Conservation (phyloP, 1,140 invertebrate species). For the Forficula auricularia region DNA sequence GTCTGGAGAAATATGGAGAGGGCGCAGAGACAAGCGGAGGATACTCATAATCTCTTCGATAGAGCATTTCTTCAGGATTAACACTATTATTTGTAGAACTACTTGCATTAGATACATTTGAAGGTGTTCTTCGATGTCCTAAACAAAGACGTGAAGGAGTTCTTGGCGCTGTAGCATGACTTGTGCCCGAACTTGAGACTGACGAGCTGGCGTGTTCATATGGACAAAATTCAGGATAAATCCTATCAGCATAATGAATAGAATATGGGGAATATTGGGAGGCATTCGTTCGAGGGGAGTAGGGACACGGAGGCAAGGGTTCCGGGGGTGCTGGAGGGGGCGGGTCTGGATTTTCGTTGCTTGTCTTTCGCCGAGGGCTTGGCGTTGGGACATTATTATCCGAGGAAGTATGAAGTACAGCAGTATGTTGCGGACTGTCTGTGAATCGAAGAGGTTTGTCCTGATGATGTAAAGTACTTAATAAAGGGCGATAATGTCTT, state of each 20-base stretch:
- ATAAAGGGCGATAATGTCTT: constrained; percentile 51
- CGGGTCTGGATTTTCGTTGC: constrained; percentile 36
- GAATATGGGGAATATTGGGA: constrained; percentile 2
- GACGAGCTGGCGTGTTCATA: constrained; percentile 19
- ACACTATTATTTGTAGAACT: constrained; percentile 31
- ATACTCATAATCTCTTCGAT: constrained; percentile 11
- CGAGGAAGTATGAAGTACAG: constrained; percentile 15
- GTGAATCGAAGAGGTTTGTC: constrained; percentile 52
- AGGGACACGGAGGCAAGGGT: not conserved
- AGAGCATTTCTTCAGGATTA: constrained; percentile 18
- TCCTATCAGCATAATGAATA: constrained; percentile 10
- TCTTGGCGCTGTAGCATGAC: constrained; percentile 23
- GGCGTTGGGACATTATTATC: constrained; percentile 41
- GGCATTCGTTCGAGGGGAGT: constrained; percentile 1
- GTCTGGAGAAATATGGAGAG: constrained; percentile 28
- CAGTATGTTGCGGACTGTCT: constrained; percentile 49
- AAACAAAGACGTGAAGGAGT: not conserved
- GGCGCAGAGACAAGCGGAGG: constrained; percentile 19
- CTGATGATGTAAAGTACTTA: constrained; percentile 29
- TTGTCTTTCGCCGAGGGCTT: constrained; percentile 47
- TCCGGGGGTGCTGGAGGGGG: constrained; percentile 7
- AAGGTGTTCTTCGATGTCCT: constrained; percentile 43
- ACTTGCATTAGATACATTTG: constrained; percentile 49
- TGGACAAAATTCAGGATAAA: constrained; percentile 9
- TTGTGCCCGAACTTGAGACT: constrained; percentile 11